Evolutionary conservation across 2,888 invertebrate species (phyloP), one percentile per base, ranked within the genome.

Genomic region (Thalpophila matura): DNA sequence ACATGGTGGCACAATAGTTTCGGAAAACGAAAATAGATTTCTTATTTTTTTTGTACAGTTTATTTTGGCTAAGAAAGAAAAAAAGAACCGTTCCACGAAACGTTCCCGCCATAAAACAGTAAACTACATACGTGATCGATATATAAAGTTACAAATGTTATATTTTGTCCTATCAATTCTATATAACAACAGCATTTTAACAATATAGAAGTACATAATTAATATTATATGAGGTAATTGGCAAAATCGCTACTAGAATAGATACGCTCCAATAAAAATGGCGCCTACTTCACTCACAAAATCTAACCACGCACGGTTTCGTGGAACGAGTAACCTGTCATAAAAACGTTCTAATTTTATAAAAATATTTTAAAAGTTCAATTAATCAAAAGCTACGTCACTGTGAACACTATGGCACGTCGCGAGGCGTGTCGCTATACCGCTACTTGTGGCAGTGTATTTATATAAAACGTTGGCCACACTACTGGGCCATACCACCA

Each of bases 171-270:
- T 65, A 75, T 74, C n/a, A n/a, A n/a, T 50, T 57, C 50, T 74
- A 75, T 55, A 59, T 43, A 78, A 75, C 62, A 75, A 74, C 69
- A 75, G 75, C 56, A 56, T 66, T 63, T 71, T 66, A 78, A 74
- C 75, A 74, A 75, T 70, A 62, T 57, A 59, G 66, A 66, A 65
- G 63, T 61, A 56, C 29, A 54, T 57, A 59, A 63, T 57, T 53
- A 56, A 29, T 76, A 59, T 27, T 40, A 51, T 74, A 78, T 78
- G 79, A 75, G 79, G 75, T 78, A 75, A 78, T 78, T 78, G 75
- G 75, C 75, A 78, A 75, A 78, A 57, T 73, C 64, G 24, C 79
- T 61, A 70, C 59, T 51, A 59, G 55, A 65, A 54, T n/a, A n/a
- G n/a, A n/a, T 65, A 70, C 49, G 29, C 42, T 53, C 45, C 61